phyloP scores from a whole-genome alignment of 2,797 vertebrate species.

The Myotis findleyi region DNA sequence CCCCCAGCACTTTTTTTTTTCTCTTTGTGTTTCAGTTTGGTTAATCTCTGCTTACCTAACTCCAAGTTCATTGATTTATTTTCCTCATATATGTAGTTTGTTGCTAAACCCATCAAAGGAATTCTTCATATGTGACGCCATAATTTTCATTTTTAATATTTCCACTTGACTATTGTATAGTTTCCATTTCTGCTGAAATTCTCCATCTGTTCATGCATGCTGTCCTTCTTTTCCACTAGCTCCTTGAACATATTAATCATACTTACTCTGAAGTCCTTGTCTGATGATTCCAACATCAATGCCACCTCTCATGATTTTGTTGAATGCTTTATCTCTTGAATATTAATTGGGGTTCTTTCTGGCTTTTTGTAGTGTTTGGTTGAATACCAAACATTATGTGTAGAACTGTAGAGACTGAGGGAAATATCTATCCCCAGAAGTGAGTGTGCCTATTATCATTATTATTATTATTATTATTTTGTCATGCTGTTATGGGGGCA shows the following conservation, averaged over 20 bases:
- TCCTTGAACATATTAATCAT: background rate
- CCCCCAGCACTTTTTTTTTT: too few species aligned
- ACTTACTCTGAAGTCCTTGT: background rate
- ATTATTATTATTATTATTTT: background rate
- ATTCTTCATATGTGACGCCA: background rate
- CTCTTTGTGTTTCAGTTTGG: background rate
- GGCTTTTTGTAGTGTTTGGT: background rate
- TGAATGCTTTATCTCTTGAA: background rate
- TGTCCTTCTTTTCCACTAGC: background rate
- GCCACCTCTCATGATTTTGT: background rate
- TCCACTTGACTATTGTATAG: background rate
- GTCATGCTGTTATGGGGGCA: accelerated
- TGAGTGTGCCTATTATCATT: background rate
- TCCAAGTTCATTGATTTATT: background rate
- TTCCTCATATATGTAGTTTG: background rate
- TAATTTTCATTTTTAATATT: background rate
- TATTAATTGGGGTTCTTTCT: background rate
- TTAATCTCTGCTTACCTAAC: background rate
- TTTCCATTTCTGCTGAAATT: background rate
- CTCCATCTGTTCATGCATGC: background rate
- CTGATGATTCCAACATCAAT: background rate
- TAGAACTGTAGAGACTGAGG: background rate
- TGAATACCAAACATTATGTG: background rate
- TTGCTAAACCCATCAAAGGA: background rate
- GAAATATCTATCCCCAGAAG: background rate